Percentiles rank a stretch among this genome's conserved stretches.
phyloP scores from a whole-genome alignment of 2,113 vertebrate genomes.

The Larimichthys polyactis region DNA sequence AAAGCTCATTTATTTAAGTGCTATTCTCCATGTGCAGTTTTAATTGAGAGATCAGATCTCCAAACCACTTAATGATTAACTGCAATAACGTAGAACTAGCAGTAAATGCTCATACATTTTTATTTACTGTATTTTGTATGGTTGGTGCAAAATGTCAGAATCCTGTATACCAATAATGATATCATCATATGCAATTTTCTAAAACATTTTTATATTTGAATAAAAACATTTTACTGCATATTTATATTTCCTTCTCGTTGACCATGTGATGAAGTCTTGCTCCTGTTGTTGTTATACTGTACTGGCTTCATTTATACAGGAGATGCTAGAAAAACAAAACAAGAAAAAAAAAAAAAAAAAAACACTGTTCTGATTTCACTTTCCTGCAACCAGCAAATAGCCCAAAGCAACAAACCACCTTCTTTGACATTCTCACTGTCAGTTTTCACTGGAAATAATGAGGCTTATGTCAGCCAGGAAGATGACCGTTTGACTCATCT shows the following conservation, averaged over 20 bases:
- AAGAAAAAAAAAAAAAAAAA: too few relatives aligned
- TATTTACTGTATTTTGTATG: background rate
- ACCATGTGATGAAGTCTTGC: constrained; percentile 9
- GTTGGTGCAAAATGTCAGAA: background rate
- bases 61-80: too few relatives aligned
- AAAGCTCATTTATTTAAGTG: background rate
- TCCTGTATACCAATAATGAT: background rate
- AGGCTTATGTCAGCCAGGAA: constrained; percentile 37
- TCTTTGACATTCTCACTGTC: constrained; percentile 29
- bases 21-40: too few relatives aligned
- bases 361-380: constrained; percentile 11
- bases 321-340: background rate
- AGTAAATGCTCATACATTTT: background rate
- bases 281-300: background rate
- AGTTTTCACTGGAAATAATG: constrained; percentile 48
- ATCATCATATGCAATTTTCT: background rate
- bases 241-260: background rate
- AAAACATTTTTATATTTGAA: background rate
- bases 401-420: constrained; percentile 26
- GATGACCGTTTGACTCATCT: constrained; percentile 44
- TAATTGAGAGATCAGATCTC: too few relatives aligned
- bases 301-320: background rate
- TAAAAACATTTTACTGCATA: background rate
- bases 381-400: constrained; percentile 31
- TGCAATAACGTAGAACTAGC: too few relatives aligned